Evolutionary conservation across 2,113 vertebrate genomes (phyloP).

Genomic region (Tragelaphus strepsiceros): DNA sequence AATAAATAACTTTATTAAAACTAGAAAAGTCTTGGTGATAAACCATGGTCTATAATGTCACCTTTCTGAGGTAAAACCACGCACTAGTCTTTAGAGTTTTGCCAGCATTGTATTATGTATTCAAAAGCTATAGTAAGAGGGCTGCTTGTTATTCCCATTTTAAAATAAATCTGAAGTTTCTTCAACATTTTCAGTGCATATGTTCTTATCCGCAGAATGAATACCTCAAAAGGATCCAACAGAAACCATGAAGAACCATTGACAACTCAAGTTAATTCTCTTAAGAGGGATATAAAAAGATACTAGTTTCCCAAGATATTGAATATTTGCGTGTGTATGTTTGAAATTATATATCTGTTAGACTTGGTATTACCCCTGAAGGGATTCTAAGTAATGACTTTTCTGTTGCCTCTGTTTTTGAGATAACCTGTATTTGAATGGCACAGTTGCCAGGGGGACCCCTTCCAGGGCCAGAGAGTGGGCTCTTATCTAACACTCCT

Average conservation of each 20-base stretch:
- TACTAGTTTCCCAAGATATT: not conserved
- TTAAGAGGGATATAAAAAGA: not conserved
- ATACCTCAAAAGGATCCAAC: not conserved
- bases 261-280: not conserved
- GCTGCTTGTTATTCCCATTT: not conserved
- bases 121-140: not conserved
- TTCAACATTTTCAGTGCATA: not conserved
- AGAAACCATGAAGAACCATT: not conserved
- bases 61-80: not conserved
- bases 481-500: not conserved
- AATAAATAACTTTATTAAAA: constrained; percentile 13
- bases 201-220: not conserved
- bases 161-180: constrained; percentile 4
- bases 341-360: not conserved
- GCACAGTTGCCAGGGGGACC: not conserved
- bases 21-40: not conserved
- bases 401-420: not conserved
- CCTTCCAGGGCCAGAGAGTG: not conserved
- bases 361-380: not conserved
- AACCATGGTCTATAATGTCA: not conserved
- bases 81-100: not conserved
- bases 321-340: not conserved
- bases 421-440: not conserved
- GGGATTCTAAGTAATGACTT: not conserved
- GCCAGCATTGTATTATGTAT: not conserved